Conservation (phyloP, 2,888 invertebrate genomes). For the Encarsia formosa region DNA sequence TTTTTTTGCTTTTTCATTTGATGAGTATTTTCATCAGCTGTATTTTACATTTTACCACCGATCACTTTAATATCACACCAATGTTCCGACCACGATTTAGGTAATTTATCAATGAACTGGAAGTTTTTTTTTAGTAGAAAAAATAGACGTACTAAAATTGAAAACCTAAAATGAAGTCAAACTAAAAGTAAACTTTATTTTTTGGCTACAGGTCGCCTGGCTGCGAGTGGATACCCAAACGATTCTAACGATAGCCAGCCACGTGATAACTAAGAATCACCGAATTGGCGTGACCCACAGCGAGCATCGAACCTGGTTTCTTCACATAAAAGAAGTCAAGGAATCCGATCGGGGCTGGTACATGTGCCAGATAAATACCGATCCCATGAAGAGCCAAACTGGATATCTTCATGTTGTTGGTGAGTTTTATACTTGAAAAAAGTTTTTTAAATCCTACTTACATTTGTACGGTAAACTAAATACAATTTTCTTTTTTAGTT, state of each 20-base stretch:
- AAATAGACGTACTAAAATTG: too few relatives aligned
- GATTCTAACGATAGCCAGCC: slow-evolving; percentile 80
- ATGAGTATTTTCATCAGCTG: too few relatives aligned
- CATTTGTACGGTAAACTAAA: too few relatives aligned
- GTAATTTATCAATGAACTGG: too few relatives aligned
- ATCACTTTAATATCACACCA: too few relatives aligned
- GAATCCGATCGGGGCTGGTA: slow-evolving; percentile 79
- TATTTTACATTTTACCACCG: too few relatives aligned
- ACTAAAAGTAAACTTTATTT: too few relatives aligned
- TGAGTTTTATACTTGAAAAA: too few relatives aligned
- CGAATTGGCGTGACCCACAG: slow-evolving; percentile 76
- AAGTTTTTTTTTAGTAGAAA: too few relatives aligned
- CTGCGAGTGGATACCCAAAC: slow-evolving; percentile 86
- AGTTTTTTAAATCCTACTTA: neutral
- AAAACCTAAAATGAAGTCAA: neutral
- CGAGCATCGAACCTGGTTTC: slow-evolving; percentile 76
- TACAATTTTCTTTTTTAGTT: too few relatives aligned
- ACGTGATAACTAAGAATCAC: slow-evolving; percentile 88
- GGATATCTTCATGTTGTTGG: slow-evolving; percentile 66
- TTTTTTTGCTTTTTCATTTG: too few relatives aligned
- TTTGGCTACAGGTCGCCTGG: slow-evolving; percentile 74
- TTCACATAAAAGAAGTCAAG: slow-evolving; percentile 75
- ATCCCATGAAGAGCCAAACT: slow-evolving; percentile 71
- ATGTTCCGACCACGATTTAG: too few relatives aligned
- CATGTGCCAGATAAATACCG: slow-evolving; percentile 74